Conservation (phyloP, 1,140 invertebrate genomes). For the Microplitis demolitor region DNA sequence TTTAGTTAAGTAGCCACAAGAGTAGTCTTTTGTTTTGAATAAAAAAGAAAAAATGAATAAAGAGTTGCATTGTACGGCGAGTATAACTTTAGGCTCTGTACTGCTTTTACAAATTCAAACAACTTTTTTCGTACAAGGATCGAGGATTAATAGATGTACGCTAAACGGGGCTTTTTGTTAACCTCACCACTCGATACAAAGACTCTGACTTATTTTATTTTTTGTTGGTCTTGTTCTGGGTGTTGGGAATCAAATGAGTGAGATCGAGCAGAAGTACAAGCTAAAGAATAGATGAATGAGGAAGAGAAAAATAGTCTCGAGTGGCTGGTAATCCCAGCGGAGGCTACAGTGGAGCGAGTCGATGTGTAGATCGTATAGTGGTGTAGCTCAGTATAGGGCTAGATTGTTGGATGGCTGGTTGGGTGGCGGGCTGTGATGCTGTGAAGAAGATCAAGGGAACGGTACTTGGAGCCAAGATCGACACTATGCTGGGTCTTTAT, state of each 20-base stretch:
- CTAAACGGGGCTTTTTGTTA: background rate
- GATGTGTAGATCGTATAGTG: too few species aligned
- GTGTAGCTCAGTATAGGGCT: background rate
- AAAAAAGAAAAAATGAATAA: too few species aligned
- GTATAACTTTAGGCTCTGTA: background rate
- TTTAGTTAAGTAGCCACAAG: too few species aligned
- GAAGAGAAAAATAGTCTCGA: conserved; percentile 13
- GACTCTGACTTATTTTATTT: background rate
- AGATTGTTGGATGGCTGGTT: too few species aligned
- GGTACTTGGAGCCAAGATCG: background rate
- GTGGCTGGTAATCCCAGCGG: conserved; percentile 19
- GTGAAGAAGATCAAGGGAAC: background rate
- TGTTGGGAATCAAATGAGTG: background rate
- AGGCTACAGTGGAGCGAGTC: background rate
- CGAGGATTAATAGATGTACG: conserved; percentile 1
- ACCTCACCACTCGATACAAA: conserved; percentile 12
- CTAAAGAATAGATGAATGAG: background rate
- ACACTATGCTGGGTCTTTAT: conserved; percentile 9
- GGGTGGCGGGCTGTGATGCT: too few species aligned
- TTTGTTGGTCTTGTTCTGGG: conserved; percentile 5
- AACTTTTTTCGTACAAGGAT: too few species aligned
- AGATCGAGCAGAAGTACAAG: background rate
- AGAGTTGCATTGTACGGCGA: too few species aligned
- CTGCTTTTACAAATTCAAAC: background rate
- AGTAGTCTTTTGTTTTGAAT: too few species aligned